Evolutionary conservation across 1,140 invertebrate species (phyloP), one percentile per base, ranked within the genome.

Genomic region (Cherax quadricarinatus): DNA sequence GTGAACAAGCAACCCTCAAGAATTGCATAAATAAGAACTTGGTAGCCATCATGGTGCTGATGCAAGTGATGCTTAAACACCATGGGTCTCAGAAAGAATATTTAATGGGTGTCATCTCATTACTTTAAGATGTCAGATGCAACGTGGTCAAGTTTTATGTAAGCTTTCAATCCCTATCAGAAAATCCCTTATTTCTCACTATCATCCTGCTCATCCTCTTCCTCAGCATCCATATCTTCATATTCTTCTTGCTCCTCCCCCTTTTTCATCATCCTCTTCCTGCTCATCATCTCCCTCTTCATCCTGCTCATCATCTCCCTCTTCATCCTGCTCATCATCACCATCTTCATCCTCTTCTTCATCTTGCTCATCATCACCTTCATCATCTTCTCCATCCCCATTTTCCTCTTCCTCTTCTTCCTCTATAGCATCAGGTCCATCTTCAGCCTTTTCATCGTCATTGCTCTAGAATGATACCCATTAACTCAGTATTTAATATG

Each of bases 361-460:
- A 1, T 88, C 79, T 0, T 82, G 30, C 1, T 66, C 87, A 0
- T 88, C 87, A 4, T 88, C 79, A 1, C 62, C 87, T 21, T 62
- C 53, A 12, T 48, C 78, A 6, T 88, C 24, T 1, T 82, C 79
- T 1, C 70, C 60, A 5, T 89, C 87, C 6, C 49, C 87, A 12
- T 62, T 24, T 16, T 66, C 79, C 2, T 81, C 53, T 4, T 82
- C 57, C 16, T 88, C 87, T 21, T 81, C 87, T 21, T 82, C 87
- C 79, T 81, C 85, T 14, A 75, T 51, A 10, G 73, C 62, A 6
- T 87, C 51, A 73, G 49, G n/a, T 24, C 30, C 49, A 18, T 49
- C 51, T n/a, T 88, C 24, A n/a, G 48, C 85, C n/a, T 84, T 80
- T 75, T 75, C 70, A 70, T 70, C 66, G 41, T 62, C 82, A 86